These are phyloP conservation scores for Micromys minutus DNA, from an alignment of 2,113 vertebrate genomes.

Conservation along the genomic window DNA sequence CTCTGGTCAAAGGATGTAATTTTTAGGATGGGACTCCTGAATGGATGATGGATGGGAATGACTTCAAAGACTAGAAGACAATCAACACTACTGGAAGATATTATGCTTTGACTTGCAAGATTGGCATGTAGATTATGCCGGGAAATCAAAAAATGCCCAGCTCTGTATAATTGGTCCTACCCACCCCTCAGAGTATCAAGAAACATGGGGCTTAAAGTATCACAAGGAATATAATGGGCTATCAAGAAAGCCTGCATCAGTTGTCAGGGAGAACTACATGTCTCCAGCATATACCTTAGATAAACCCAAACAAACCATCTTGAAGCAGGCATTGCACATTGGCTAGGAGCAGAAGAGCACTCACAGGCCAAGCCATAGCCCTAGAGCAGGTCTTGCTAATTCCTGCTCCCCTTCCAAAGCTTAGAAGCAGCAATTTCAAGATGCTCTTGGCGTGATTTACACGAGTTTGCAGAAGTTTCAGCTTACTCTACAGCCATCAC, in stretches of 20 bases:
- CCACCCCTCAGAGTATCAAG: not conserved
- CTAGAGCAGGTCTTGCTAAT: no score
- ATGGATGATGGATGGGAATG: not conserved
- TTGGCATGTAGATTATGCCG: slow-evolving; percentile 62
- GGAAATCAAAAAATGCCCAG: slow-evolving; percentile 51
- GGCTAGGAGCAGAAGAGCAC: not conserved
- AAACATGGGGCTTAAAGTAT: slow-evolving; percentile 64
- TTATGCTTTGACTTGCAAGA: slow-evolving; percentile 49
- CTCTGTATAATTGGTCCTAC: slow-evolving; percentile 47
- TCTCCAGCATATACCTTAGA: slow-evolving; percentile 20
- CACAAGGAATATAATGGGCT: slow-evolving; percentile 38
- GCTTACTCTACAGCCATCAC: not conserved
- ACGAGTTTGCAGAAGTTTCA: not conserved
- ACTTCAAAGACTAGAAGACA: not conserved
- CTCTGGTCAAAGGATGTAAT: not conserved
- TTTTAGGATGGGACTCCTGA: not conserved
- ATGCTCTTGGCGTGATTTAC: not conserved
- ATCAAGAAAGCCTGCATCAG: slow-evolving; percentile 2
- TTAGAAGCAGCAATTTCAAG: not conserved
- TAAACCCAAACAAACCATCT: not conserved
- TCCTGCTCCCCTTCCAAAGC: not conserved
- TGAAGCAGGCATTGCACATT: rapidly evolving
- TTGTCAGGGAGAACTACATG: slow-evolving; percentile 27
- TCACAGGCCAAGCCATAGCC: not conserved
- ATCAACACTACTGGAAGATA: slow-evolving; percentile 67